These are phyloP conservation scores for Salticus scenicus DNA, from an alignment of 2,888 invertebrate genomes.

Conservation along the genomic window DNA sequence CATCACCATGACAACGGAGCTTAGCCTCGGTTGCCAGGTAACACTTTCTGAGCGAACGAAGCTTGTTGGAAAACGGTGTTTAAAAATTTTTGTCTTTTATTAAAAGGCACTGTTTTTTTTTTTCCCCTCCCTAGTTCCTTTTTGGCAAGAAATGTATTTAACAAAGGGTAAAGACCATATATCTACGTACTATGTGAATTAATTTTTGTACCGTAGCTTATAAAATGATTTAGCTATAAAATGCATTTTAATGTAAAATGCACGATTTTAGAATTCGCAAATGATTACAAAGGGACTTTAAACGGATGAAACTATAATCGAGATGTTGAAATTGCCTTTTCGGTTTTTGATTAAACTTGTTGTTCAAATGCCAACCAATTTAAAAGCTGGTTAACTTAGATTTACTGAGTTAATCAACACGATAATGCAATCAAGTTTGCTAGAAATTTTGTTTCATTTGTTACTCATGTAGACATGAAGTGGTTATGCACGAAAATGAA, in stretches of 20 bases:
- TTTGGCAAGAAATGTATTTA: neutral
- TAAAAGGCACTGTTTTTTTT: conserved; percentile 9
- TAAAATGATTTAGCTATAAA: conserved; percentile 1
- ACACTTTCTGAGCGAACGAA: conserved; percentile 13
- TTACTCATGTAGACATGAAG: too few relatives aligned
- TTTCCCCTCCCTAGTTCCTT: conserved; percentile 1
- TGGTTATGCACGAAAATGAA: too few relatives aligned
- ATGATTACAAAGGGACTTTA: neutral
- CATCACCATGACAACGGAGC: conserved; percentile 48
- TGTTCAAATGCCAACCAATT: neutral
- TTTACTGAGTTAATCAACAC: too few relatives aligned
- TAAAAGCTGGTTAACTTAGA: too few relatives aligned
- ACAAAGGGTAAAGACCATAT: neutral
- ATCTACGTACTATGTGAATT: neutral
- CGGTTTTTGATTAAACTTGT: neutral
- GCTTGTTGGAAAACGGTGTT: conserved; percentile 22
- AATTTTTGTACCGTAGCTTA: neutral
- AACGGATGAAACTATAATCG: neutral
- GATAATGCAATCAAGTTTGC: too few relatives aligned
- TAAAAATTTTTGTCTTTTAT: conserved; percentile 39
- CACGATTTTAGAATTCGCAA: neutral
- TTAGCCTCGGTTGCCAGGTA: conserved; percentile 30
- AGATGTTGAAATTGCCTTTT: neutral
- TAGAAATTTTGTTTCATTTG: too few relatives aligned
- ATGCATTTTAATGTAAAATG: conserved; percentile 10